A percentile compares a stretch with the other conserved stretches of the same genome.
phyloP scores from a whole-genome alignment of 1,140 invertebrate genomes.

The Zaprionus nigranus region DNA sequence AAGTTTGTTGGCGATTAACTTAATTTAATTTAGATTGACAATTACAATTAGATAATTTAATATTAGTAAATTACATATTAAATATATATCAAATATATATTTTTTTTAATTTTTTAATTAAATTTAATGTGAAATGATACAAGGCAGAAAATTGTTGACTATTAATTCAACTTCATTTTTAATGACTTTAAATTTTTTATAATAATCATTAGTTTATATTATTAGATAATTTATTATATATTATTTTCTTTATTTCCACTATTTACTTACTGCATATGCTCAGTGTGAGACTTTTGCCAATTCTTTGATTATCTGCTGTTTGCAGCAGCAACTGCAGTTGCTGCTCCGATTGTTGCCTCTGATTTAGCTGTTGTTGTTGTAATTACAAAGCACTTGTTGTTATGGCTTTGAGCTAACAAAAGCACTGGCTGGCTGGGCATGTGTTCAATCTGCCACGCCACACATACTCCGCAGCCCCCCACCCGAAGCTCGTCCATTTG shows the following conservation, averaged over 20 bases:
- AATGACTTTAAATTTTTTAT: too few species aligned
- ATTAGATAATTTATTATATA: too few species aligned
- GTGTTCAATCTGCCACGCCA: constrained; percentile 22
- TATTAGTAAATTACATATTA: too few species aligned
- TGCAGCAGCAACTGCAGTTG: constrained; percentile 21
- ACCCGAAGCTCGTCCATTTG: not conserved
- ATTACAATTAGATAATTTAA: too few species aligned
- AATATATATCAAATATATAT: too few species aligned
- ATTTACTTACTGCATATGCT: not conserved
- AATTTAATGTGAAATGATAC: too few species aligned
- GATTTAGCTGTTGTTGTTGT: constrained; percentile 38
- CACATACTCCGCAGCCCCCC: not conserved
- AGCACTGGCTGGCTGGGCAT: constrained; percentile 20
- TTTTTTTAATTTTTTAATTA: too few species aligned
- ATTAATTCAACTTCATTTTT: too few species aligned
- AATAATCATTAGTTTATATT: too few species aligned
- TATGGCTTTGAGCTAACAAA: constrained; percentile 70
- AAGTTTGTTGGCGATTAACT: too few species aligned
- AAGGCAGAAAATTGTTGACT: too few species aligned
- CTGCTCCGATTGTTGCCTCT: not conserved
- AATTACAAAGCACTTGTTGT: constrained; percentile 75
- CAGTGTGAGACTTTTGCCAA: not conserved
- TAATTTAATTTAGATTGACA: too few species aligned
- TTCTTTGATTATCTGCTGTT: not conserved
- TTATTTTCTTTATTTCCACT: not conserved